phyloP scores from a whole-genome alignment of 2,113 vertebrate genomes.

The Brachypodius melanocephalos region DNA sequence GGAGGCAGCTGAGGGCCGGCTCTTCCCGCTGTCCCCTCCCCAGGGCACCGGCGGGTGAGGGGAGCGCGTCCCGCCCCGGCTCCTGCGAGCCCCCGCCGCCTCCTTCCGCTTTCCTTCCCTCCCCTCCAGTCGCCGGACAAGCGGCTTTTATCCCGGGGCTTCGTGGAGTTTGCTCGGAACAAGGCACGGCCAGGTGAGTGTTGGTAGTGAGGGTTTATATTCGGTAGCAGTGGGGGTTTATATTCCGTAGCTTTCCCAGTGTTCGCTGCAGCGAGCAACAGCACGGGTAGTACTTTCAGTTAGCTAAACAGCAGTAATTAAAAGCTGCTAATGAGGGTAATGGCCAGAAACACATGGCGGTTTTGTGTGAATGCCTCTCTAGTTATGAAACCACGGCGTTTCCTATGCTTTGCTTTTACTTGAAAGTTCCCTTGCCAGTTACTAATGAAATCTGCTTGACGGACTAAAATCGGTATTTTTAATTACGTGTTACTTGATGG shows the following conservation, averaged over 20 bases:
- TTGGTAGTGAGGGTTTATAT: accelerated
- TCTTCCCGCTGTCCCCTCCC: not conserved
- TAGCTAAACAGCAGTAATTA: not conserved
- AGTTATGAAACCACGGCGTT: not conserved
- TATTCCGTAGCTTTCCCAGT: accelerated
- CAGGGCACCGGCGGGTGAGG: not conserved
- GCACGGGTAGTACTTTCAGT: accelerated
- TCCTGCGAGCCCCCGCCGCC: not conserved
- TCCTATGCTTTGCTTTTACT: accelerated
- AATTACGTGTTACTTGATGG: not conserved
- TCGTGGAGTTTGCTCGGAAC: accelerated
- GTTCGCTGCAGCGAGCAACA: not conserved
- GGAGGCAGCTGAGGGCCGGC: not conserved
- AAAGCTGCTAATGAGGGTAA: not conserved
- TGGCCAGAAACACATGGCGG: accelerated
- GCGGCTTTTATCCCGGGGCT: not conserved
- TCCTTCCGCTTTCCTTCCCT: not conserved
- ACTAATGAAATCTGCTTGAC: not conserved
- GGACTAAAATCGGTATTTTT: accelerated
- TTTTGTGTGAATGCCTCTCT: not conserved
- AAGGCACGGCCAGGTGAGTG: not conserved
- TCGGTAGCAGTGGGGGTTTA: accelerated
- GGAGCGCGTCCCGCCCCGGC: not conserved
- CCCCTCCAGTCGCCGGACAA: accelerated
- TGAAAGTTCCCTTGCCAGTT: not conserved